A percentile compares a stretch with the other conserved stretches of the same genome.
Evolutionary conservation across 1,140 invertebrate species (phyloP).

Genomic region (Dreissena polymorpha): DNA sequence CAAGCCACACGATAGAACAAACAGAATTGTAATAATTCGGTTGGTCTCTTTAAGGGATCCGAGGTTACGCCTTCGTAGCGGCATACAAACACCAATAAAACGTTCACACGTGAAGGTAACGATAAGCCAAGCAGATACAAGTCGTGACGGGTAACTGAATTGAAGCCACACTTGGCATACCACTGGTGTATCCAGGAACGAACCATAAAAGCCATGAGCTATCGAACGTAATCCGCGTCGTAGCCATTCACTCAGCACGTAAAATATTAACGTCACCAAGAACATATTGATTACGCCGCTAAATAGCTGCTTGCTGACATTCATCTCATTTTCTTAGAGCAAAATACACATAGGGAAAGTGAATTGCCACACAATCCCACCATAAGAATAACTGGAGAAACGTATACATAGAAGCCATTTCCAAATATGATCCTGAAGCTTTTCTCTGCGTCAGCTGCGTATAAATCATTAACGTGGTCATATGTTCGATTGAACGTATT

Average conservation of each 20-base stretch:
- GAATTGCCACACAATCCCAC: slow-evolving; percentile 70
- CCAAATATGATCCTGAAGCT: neutral
- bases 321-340: slow-evolving; percentile 65
- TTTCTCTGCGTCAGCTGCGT: too few relatives aligned
- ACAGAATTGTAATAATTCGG: slow-evolving; percentile 58
- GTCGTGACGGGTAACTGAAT: slow-evolving; percentile 69
- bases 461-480: too few relatives aligned
- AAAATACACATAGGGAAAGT: slow-evolving; percentile 70
- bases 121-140: slow-evolving; percentile 76
- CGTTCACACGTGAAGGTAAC: slow-evolving; percentile 75
- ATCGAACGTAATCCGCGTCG: slow-evolving; percentile 49
- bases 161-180: slow-evolving; percentile 71
- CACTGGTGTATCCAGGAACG: slow-evolving; percentile 65
- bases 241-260: slow-evolving; percentile 67
- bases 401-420: neutral
- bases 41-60: neutral
- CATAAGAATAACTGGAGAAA: slow-evolving; percentile 58
- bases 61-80: slow-evolving; percentile 48
- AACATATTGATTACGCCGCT: slow-evolving; percentile 58
- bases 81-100: slow-evolving; percentile 74
- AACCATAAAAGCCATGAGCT: neutral
- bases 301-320: slow-evolving; percentile 69
- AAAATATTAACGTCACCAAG: slow-evolving; percentile 58
- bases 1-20: slow-evolving; percentile 58
- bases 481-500: too few relatives aligned